phyloP scores from a whole-genome alignment of 2,888 invertebrate genomes.

The Eueremaeus valkanovi region DNA sequence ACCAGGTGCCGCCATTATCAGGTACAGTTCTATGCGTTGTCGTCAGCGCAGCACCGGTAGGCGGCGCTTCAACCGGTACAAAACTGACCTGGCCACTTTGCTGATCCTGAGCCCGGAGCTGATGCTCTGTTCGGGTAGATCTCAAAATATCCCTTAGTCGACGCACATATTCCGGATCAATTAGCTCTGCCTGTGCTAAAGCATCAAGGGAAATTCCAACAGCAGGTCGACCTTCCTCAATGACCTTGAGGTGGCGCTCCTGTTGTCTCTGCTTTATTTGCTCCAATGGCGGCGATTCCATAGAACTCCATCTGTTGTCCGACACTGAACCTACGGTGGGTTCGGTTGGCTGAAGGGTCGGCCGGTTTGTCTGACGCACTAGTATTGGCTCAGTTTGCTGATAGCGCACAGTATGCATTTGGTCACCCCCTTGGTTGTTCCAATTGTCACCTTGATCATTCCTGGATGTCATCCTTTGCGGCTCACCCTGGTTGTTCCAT shows the following conservation, averaged over 20 bases:
- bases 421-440: no score
- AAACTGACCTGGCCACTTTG: no score
- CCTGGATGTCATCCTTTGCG: no score
- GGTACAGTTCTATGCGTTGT: no score
- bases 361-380: no score
- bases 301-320: neutral
- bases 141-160: neutral
- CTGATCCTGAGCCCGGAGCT: no score
- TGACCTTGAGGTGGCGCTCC: neutral
- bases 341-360: neutral
- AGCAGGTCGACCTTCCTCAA: neutral
- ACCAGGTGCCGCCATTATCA: neutral
- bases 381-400: no score
- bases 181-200: neutral
- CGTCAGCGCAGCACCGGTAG: neutral
- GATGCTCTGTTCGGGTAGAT: no score
- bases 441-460: no score
- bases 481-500: no score
- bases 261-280: neutral
- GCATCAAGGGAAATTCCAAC: neutral
- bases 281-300: neutral
- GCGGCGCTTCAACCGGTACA: no score
- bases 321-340: neutral
- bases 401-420: no score
- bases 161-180: neutral